Percentiles rank a stretch among this genome's conserved stretches.
Conservation (phyloP, 2,888 invertebrate species). For the Ennomos quercinarius region DNA sequence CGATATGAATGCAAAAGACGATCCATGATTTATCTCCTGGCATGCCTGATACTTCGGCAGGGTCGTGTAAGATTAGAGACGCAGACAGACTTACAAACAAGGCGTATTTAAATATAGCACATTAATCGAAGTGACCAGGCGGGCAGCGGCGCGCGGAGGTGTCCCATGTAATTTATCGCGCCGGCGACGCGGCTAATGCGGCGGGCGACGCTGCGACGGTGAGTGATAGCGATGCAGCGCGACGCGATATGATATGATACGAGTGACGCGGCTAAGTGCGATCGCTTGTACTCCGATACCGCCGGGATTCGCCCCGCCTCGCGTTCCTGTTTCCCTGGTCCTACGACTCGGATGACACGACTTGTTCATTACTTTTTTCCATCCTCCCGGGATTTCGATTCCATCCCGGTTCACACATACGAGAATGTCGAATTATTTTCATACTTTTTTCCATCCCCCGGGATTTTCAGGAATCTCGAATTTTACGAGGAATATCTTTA, state of each 20-base stretch:
- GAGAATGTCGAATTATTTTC: constrained; percentile 25
- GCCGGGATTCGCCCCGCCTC: constrained; percentile 49
- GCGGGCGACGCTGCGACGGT: constrained; percentile 67
- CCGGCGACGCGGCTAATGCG: constrained; percentile 80
- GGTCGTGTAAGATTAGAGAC: constrained; percentile 24
- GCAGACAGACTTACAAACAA: constrained; percentile 29
- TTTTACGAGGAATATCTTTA: constrained; percentile 35
- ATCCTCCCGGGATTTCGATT: constrained; percentile 24
- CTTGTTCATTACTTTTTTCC: constrained; percentile 57
- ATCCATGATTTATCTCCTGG: constrained; percentile 9
- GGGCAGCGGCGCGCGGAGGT: constrained; percentile 63
- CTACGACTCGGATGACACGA: constrained; percentile 43
- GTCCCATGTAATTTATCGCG: constrained; percentile 76
- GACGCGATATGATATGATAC: constrained; percentile 68
- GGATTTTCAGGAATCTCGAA: constrained; percentile 27
- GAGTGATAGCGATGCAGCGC: constrained; percentile 79
- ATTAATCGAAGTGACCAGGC: constrained; percentile 69
- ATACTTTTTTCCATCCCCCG: constrained; percentile 30
- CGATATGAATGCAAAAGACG: too few species aligned
- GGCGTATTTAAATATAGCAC: constrained; percentile 56
- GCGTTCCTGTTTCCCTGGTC: constrained; percentile 25
- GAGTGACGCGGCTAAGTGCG: constrained; percentile 80
- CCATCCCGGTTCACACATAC: constrained; percentile 9
- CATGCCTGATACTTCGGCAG: constrained; percentile 15
- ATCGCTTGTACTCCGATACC: constrained; percentile 82